Conservation (phyloP, 2,113 vertebrate genomes). For the Cettia cetti region DNA sequence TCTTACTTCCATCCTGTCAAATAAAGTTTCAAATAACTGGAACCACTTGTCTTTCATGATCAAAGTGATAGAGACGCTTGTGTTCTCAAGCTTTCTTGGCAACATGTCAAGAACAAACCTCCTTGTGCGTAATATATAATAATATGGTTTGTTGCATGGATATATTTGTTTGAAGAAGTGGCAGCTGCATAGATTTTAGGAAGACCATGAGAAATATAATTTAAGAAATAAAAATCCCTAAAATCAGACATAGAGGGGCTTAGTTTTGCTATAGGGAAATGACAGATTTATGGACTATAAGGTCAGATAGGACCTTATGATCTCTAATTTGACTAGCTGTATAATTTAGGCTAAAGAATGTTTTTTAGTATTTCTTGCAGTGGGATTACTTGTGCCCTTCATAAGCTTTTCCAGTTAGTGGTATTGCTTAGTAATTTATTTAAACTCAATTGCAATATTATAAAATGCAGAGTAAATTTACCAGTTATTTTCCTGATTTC, state of each 20-base stretch:
- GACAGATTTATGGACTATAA: not conserved
- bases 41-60: conserved; percentile 61
- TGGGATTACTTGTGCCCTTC: not conserved
- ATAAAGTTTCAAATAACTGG: conserved; percentile 60
- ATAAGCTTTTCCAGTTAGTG: not conserved
- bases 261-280: not conserved
- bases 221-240: not conserved
- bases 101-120: not conserved
- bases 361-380: not conserved
- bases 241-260: not conserved
- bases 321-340: not conserved
- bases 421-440: conserved; percentile 9
- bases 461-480: conserved; percentile 43
- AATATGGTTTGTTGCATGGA: not conserved
- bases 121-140: not conserved
- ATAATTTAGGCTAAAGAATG: not conserved
- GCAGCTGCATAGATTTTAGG: not conserved
- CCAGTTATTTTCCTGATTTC: conserved; percentile 36
- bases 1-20: conserved; percentile 54
- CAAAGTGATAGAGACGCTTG: conserved; percentile 58
- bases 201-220: not conserved
- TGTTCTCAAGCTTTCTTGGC: conserved; percentile 55
- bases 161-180: not conserved
- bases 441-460: not conserved
- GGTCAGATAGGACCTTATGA: not conserved